Conservation (phyloP, 1,140 invertebrate species). For the Zophobas morio region DNA sequence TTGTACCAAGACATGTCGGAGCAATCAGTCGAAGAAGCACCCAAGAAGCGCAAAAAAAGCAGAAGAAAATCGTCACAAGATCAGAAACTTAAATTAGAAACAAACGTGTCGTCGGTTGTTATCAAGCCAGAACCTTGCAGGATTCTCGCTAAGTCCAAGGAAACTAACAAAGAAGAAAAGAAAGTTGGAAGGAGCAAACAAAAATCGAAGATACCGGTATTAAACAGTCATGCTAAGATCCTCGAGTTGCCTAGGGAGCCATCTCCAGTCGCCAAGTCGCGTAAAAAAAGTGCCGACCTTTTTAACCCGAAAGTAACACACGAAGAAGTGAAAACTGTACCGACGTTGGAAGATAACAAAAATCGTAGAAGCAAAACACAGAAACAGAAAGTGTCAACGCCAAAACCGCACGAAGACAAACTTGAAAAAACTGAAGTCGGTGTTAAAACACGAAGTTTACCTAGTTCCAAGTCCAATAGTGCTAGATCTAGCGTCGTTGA, state of each 20-base stretch:
- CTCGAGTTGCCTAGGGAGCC: not conserved
- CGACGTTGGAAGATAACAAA: not conserved
- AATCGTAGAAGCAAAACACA: not conserved
- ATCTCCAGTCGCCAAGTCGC: not conserved
- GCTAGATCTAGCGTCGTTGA: too few species aligned
- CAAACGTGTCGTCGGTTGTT: constrained; percentile 8
- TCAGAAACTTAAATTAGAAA: not conserved
- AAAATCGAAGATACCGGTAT: constrained; percentile 21
- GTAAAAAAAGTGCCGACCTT: too few species aligned
- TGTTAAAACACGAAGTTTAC: too few species aligned
- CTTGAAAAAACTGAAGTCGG: too few species aligned
- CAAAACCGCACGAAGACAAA: too few species aligned
- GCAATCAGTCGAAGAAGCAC: not conserved
- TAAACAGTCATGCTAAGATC: not conserved
- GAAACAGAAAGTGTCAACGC: not conserved
- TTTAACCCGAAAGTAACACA: not conserved
- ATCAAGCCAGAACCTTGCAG: constrained; percentile 12
- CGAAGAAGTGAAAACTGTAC: not conserved
- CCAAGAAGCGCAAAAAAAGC: constrained; percentile 1
- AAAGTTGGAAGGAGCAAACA: not conserved
- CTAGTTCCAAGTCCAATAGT: too few species aligned
- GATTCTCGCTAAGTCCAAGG: not conserved
- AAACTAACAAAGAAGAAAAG: not conserved
- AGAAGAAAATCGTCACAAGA: constrained; percentile 9
- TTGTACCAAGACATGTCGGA: constrained; percentile 19